phyloP scores from a whole-genome alignment of 2,888 invertebrate species.

The Sarcophaga carnaria region DNA sequence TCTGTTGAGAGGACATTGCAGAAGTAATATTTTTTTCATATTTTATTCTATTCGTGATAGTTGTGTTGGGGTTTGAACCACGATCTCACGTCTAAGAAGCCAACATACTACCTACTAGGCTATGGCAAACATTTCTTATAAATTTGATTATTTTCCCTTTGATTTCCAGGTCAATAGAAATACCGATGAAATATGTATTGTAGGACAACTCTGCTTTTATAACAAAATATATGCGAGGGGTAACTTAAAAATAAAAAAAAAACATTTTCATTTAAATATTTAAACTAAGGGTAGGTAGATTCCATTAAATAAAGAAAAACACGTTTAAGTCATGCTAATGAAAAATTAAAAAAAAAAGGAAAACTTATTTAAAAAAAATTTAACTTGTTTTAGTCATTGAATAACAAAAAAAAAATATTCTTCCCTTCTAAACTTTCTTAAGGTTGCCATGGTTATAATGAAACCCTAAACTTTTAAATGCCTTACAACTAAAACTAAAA shows the following conservation, averaged over 20 bases:
- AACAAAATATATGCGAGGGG: conserved; percentile 1
- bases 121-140: too few relatives aligned
- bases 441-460: conserved; percentile 4
- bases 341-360: neutral
- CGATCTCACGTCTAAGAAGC: too few relatives aligned
- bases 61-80: too few relatives aligned
- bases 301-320: neutral
- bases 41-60: too few relatives aligned
- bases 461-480: neutral
- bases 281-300: conserved; percentile 34
- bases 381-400: neutral
- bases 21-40: too few relatives aligned
- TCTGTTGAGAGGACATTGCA: too few relatives aligned
- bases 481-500: neutral
- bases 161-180: too few relatives aligned
- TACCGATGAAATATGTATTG: neutral
- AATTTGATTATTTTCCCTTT: too few relatives aligned
- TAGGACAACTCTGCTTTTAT: conserved; percentile 7
- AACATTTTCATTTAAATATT: conserved; percentile 10
- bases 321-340: conserved; percentile 17
- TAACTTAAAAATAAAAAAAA: neutral
- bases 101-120: too few relatives aligned
- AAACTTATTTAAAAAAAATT: conserved; percentile 18
- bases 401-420: neutral
- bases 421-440: conserved; percentile 13